Evolutionary conservation across 1,140 invertebrate species (phyloP).

Genomic region (Drosophila rhopaloa): DNA sequence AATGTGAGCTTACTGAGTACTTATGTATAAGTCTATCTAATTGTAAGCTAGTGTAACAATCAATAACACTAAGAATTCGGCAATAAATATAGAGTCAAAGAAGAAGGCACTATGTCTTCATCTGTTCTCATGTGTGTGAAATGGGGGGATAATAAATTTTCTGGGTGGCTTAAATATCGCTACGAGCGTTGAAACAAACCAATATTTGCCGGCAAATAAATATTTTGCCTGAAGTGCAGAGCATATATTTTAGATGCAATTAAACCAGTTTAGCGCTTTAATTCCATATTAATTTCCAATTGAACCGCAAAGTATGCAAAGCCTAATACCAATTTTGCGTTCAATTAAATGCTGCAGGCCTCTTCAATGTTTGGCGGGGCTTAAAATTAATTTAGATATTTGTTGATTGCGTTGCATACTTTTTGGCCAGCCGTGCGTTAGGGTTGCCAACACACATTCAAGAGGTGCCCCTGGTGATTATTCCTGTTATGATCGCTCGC

Average conservation of each 20-base stretch:
- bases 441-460: not conserved
- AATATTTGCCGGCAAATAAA: constrained; percentile 17
- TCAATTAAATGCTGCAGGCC: constrained; percentile 19
- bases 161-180: not conserved
- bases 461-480: not conserved
- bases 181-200: not conserved
- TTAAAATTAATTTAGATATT: constrained; percentile 41
- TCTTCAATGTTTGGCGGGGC: constrained; percentile 12
- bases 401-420: constrained; percentile 38
- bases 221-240: constrained; percentile 1
- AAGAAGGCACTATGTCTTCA: not conserved
- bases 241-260: constrained; percentile 30
- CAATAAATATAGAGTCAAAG: constrained; percentile 12
- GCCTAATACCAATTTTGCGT: constrained; percentile 20
- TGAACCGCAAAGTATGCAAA: constrained; percentile 39
- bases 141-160: constrained; percentile 8
- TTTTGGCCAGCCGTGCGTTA: constrained; percentile 11
- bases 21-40: not conserved
- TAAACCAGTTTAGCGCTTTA: constrained; percentile 26
- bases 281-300: constrained; percentile 35
- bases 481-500: constrained; percentile 16
- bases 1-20: not conserved
- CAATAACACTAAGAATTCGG: not conserved
- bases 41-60: constrained; percentile 1
- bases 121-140: not conserved